Evolutionary conservation across 2,113 vertebrate genomes (phyloP), one percentile per base, ranked within the genome.

Genomic region (Lagopus leucura): DNA sequence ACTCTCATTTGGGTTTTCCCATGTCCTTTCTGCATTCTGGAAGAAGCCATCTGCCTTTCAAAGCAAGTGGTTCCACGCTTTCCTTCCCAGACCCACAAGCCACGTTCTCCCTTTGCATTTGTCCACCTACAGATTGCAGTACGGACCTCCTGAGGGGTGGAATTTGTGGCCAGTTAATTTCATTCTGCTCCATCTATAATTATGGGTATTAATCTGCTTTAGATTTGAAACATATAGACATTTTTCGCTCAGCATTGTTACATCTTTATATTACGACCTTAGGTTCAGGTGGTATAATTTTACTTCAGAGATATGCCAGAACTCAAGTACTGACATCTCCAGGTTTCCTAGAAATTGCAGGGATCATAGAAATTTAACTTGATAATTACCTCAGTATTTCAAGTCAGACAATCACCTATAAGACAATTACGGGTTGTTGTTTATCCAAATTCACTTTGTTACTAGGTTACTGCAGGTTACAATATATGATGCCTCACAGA

Each of bases 381-480:
- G 96, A 95, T 98, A 97, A 98, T 97, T 97, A 97, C 96, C 94
- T 97, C 93, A 94, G 96, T 98, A 96, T 98, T 98, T 97, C 97
- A 97, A 97, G 93, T 89, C 96, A 97, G 90, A 86, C 88, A 97
- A 82, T 97, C 95, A 94, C 91, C 73, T 96, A 93, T 92, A 96
- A 97, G 97, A 97, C 97, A 98, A 98, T 98, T 97, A 98, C 52
- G 93, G 97, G 97, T 96, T 97, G 86, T 88, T 97, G 86, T 95
- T 97, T 97, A 96, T 96, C 96, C 78, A 94, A 97, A 98, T 96
- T 97, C 91, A 86, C 94, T 96, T 95, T 89, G 90, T 94, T 79
- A 54, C 76, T 78, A 86, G 84, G 92, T 95, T 96, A 84, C 66
- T 78, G 43, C 63, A 80, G 55, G 89, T 95, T 96, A 95, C 77